Percentiles rank a stretch among this genome's conserved stretches.
phyloP scores from a whole-genome alignment of 2,113 vertebrate species.

The Pedionomus torquatus region DNA sequence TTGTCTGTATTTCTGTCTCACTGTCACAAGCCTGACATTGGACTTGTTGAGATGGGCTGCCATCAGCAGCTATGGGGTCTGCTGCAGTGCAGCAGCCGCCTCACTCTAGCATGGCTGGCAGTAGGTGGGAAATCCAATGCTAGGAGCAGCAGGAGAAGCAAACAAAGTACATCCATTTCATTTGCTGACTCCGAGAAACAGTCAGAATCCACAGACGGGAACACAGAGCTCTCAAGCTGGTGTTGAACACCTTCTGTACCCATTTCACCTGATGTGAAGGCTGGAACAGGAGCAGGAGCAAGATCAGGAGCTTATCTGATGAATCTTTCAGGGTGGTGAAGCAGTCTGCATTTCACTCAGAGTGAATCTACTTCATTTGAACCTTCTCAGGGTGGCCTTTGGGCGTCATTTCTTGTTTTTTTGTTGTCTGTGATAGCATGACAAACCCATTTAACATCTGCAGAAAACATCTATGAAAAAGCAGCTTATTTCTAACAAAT shows the following conservation, averaged over 20 bases:
- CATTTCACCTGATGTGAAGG: background rate
- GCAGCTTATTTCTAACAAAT: background rate
- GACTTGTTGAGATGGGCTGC: background rate
- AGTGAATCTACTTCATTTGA: background rate
- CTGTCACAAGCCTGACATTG: background rate
- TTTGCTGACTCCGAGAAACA: background rate
- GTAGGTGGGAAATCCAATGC: background rate
- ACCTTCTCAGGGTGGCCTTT: background rate
- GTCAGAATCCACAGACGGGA: background rate
- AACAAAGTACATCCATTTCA: background rate
- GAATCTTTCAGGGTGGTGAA: background rate
- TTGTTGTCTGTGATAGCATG: background rate
- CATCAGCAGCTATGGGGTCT: background rate
- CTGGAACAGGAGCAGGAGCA: background rate
- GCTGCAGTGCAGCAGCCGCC: background rate
- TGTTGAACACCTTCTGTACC: accelerated
- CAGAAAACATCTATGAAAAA: background rate
- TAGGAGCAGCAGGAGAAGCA: background rate
- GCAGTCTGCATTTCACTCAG: background rate
- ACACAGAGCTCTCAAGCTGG: background rate
- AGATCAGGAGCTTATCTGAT: background rate
- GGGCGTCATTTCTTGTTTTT: background rate
- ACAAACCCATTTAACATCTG: background rate
- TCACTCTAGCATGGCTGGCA: background rate
- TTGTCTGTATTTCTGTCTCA: background rate